phyloP scores from a whole-genome alignment of 2,888 invertebrate species.

The Tolmerus cingulatus region DNA sequence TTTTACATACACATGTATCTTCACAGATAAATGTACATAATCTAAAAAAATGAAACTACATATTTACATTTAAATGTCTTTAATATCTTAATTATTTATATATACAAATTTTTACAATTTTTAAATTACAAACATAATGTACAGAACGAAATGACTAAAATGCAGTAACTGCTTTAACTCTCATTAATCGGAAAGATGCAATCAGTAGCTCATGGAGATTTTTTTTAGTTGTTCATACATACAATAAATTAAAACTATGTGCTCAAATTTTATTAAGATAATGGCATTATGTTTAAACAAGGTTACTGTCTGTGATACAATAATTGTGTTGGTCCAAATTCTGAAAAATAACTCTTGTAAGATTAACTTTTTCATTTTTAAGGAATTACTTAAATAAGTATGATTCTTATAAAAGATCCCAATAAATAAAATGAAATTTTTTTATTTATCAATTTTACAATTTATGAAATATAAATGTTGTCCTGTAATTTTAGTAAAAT shows the following conservation, averaged over 20 bases:
- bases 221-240: not conserved
- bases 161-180: not conserved
- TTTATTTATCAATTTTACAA: too few species aligned
- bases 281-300: not conserved
- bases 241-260: too few species aligned
- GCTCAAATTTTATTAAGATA: not conserved
- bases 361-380: too few species aligned
- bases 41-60: not conserved
- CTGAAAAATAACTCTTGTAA: too few species aligned
- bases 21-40: not conserved
- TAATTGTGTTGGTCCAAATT: too few species aligned
- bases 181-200: not conserved
- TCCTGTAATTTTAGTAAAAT: not conserved
- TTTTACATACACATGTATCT: too few species aligned
- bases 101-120: conserved; percentile 38
- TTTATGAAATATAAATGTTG: too few species aligned
- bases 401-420: too few species aligned
- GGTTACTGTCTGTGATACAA: too few species aligned
- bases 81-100: conserved; percentile 14
- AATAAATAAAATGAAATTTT: too few species aligned
- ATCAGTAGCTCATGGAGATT: not conserved
- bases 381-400: too few species aligned
- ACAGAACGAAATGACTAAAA: not conserved
- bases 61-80: conserved; percentile 3
- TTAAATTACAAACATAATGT: conserved; percentile 12